Conservation (phyloP, 1,140 invertebrate species). For the Condylostylus longicornis region DNA sequence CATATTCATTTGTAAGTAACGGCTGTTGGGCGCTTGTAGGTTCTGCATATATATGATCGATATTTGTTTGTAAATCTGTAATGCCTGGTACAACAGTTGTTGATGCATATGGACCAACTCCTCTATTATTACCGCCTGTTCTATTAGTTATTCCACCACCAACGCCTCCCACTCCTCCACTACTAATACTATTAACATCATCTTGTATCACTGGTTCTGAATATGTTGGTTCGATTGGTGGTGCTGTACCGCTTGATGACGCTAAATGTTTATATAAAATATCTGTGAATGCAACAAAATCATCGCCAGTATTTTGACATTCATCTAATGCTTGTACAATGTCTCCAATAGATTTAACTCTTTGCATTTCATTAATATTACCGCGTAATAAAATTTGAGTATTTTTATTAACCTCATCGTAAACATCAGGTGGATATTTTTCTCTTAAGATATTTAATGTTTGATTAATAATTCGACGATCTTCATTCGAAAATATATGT, state of each 20-base stretch:
- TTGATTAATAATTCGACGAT: conserved; percentile 11
- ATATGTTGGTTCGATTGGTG: conserved; percentile 6
- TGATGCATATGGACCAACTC: background rate
- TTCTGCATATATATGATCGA: conserved; percentile 20
- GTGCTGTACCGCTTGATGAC: conserved; percentile 3
- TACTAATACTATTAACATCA: conserved; percentile 1
- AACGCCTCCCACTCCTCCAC: background rate
- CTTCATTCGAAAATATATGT: conserved; percentile 10
- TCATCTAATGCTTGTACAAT: conserved; percentile 9
- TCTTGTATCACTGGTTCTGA: conserved; percentile 4
- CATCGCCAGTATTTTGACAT: conserved; percentile 6
- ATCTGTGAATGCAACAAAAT: conserved; percentile 11
- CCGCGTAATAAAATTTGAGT: conserved; percentile 6
- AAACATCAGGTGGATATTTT: conserved; percentile 11
- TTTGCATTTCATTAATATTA: conserved; percentile 7
- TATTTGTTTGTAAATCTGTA: conserved; percentile 4
- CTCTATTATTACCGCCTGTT: background rate
- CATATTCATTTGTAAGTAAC: conserved; percentile 17
- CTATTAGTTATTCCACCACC: background rate
- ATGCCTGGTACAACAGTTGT: background rate
- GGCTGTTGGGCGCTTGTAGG: conserved; percentile 12
- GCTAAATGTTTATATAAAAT: conserved; percentile 14
- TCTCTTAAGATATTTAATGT: conserved; percentile 9
- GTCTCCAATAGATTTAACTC: conserved; percentile 8
- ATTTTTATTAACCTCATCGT: conserved; percentile 7